A percentile compares a stretch with the other conserved stretches of the same genome.
phyloP scores from a whole-genome alignment of 2,113 vertebrate genomes.

The Protomyctophum bolini region DNA sequence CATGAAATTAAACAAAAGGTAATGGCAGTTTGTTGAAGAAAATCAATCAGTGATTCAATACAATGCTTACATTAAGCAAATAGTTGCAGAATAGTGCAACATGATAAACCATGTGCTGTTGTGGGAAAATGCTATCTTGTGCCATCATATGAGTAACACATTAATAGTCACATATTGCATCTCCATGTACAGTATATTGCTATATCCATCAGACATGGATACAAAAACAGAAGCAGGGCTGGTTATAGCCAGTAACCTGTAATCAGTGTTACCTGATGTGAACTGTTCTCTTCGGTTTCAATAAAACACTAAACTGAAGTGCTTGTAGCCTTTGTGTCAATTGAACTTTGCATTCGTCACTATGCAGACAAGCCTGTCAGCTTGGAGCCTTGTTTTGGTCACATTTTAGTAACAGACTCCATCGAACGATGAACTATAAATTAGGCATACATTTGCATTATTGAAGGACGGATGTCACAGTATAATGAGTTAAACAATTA shows the following conservation, averaged over 20 bases:
- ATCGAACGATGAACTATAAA: too few species aligned
- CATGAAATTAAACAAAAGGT: constrained; percentile 1
- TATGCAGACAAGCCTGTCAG: neutral
- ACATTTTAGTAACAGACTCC: too few species aligned
- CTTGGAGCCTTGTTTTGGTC: too few species aligned
- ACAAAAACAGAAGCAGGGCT: constrained; percentile 17
- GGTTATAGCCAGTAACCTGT: neutral
- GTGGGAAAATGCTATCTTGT: neutral
- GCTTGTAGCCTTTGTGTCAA: neutral
- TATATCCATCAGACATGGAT: constrained; percentile 17
- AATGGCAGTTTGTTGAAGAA: neutral
- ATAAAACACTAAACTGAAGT: constrained; percentile 3
- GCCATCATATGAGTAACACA: neutral
- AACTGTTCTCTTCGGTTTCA: neutral
- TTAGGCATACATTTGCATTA: constrained; percentile 2
- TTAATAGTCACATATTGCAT: neutral
- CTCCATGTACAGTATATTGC: neutral
- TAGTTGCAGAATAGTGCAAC: neutral
- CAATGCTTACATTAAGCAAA: constrained; percentile 17
- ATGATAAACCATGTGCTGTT: constrained; percentile 2
- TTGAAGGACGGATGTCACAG: constrained; percentile 28
- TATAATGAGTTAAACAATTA: constrained; percentile 6
- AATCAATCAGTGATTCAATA: neutral
- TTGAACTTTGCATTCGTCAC: neutral
- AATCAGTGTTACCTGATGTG: neutral